Evolutionary conservation across 2,888 invertebrate genomes (phyloP), one percentile per base, ranked within the genome.

Genomic region (Eledona agricola): DNA sequence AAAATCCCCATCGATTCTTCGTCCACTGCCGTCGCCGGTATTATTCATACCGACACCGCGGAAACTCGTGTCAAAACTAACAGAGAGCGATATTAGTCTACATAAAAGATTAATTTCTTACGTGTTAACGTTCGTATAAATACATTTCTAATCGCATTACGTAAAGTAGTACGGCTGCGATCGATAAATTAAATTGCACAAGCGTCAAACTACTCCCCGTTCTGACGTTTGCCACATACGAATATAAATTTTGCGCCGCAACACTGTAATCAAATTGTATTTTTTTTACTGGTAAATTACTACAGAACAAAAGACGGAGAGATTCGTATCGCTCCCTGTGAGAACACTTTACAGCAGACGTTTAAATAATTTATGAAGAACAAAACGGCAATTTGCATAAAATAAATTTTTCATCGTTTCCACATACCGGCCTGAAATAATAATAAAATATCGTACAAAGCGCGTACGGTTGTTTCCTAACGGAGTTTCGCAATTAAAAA

Each of bases 31-130:
- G 17, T 35, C 26, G 20, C 37, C 32, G 56, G 46, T 62, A 62
- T 59, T 61, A 65, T 64, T 63, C 64, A 63, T 58, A 62, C 52
- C 46, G 58, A 58, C 58, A 47, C 32, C 55, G 51, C 58, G 64
- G 62, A 64, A 64, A 59, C 55, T 54, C 51, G 50, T 55, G 57
- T 57, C 57, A 51, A 51, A 55, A 51, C 47, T 49, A 47, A 42
- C 56, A 35, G 34, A 45, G 42, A 55, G 31, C 49, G 42, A 40
- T 43, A 53, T 52, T 49, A 53, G 43, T 50, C 49, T 46, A 62
- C 64, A 63, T 65, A 62, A 65, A 65, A 65, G 63, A 65, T 62
- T 62, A 65, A 65, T 65, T 65, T 59, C 61, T 64, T 63, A 60
- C 61, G 49, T 56, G 56, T 49, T 52, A 53, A 52, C 42, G 60